phyloP scores from a whole-genome alignment of 2,888 invertebrate genomes.

The Erynnis tages region DNA sequence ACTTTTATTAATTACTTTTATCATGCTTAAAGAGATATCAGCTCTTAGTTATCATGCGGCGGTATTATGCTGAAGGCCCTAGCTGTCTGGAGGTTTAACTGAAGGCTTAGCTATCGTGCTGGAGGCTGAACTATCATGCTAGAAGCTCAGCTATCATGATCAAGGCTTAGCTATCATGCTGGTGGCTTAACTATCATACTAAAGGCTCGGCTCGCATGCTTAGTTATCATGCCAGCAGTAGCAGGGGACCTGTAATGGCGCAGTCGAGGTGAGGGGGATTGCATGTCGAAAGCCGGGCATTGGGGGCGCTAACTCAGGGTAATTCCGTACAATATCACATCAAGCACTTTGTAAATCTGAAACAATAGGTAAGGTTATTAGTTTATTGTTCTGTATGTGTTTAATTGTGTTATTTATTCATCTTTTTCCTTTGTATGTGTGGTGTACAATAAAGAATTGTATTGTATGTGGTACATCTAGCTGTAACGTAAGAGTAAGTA shows the following conservation, averaged over 20 bases:
- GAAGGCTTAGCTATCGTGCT: not conserved
- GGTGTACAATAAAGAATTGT: too few relatives aligned
- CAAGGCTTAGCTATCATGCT: not conserved
- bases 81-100: not conserved
- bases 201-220: not conserved
- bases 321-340: slow-evolving; percentile 75
- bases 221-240: slow-evolving; percentile 50
- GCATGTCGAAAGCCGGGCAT: slow-evolving; percentile 88
- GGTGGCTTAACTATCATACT: slow-evolving; percentile 2
- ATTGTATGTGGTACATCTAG: too few relatives aligned
- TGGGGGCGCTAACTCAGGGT: slow-evolving; percentile 73
- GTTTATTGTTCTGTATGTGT: slow-evolving; percentile 10
- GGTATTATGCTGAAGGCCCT: not conserved
- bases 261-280: slow-evolving; percentile 86
- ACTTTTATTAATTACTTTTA: too few relatives aligned
- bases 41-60: too few relatives aligned
- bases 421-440: not conserved
- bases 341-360: slow-evolving; percentile 79
- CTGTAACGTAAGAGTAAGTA: too few relatives aligned
- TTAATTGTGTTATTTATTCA: not conserved
- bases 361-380: slow-evolving; percentile 58
- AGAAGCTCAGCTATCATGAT: too few relatives aligned
- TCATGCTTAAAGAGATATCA: too few relatives aligned
- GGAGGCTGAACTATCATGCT: slow-evolving; percentile 3
- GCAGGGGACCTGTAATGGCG: slow-evolving; percentile 89